A percentile compares a stretch with the other conserved stretches of the same genome.
phyloP scores from a whole-genome alignment of 2,888 invertebrate species.

The Alcis repandata region DNA sequence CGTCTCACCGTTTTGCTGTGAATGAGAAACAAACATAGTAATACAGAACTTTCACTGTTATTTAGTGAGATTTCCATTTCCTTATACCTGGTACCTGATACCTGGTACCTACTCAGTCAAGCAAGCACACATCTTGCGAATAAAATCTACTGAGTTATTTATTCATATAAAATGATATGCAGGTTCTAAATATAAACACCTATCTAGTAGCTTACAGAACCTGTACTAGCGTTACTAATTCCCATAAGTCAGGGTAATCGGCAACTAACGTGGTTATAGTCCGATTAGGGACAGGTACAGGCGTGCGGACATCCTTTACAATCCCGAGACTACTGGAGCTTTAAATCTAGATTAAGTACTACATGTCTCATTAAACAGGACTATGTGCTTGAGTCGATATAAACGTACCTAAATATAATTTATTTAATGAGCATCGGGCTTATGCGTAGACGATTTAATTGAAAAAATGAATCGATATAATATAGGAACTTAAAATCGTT shows the following conservation, averaged over 20 bases:
- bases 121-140: background rate
- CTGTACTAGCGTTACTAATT: conserved; percentile 3
- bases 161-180: background rate
- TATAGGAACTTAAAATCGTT: too few species aligned
- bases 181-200: conserved; percentile 8
- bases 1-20: too few species aligned
- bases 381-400: background rate
- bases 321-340: background rate
- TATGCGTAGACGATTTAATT: too few species aligned
- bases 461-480: too few species aligned
- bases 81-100: too few species aligned
- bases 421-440: too few species aligned
- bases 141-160: background rate
- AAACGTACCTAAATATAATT: background rate
- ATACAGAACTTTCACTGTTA: too few species aligned
- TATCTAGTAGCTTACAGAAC: conserved; percentile 10
- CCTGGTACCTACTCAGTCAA: too few species aligned
- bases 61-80: too few species aligned
- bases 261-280: background rate
- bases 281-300: conserved; percentile 11
- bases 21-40: too few species aligned
- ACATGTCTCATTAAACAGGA: background rate
- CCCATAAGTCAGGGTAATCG: conserved; percentile 1
- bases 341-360: conserved; percentile 1
- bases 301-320: conserved; percentile 1